Evolutionary conservation across 2,113 vertebrate species (phyloP).

Genomic region (Phaethon lepturus): DNA sequence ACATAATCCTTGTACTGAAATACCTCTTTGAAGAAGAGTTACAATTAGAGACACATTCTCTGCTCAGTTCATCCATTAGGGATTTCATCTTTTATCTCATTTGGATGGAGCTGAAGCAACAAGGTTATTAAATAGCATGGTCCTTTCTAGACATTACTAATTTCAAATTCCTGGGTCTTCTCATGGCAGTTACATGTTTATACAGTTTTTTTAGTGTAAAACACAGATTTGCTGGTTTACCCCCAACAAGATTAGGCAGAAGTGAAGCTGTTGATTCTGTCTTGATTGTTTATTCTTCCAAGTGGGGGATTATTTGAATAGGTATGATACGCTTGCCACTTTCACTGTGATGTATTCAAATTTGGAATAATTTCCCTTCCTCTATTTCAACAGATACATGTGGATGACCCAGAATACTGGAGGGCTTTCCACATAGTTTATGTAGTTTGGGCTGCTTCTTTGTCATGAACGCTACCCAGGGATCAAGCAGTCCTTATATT

Average conservation of each 20-base stretch:
- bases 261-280: background rate
- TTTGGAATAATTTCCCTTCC: background rate
- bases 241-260: background rate
- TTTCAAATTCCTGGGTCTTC: background rate
- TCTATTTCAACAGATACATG: background rate
- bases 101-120: background rate
- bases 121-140: background rate
- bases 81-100: background rate
- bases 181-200: background rate
- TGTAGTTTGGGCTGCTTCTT: background rate
- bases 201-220: background rate
- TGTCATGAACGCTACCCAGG: background rate
- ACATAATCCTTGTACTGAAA: background rate
- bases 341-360: background rate
- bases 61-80: background rate
- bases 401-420: background rate
- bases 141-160: background rate
- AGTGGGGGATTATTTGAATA: background rate
- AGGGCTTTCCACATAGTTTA: background rate
- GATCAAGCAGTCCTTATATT: background rate
- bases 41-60: background rate
- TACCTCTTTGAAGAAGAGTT: background rate
- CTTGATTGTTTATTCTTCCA: background rate
- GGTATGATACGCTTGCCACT: background rate
- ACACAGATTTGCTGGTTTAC: background rate